Evolutionary conservation across 2,113 vertebrate genomes (phyloP).

Genomic region (Megaceryle torquata): DNA sequence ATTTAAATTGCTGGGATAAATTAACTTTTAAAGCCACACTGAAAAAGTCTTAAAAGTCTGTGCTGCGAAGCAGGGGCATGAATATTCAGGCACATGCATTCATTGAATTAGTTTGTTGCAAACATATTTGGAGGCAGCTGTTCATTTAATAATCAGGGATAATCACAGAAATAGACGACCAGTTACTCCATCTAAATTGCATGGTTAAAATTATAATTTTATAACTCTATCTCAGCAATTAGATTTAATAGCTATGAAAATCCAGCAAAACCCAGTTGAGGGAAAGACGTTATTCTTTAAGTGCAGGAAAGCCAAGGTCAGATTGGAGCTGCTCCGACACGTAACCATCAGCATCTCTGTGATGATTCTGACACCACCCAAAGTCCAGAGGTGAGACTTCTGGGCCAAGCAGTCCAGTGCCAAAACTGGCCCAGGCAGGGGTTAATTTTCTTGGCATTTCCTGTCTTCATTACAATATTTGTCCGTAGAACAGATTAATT

Average conservation of each 20-base stretch:
- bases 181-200: constrained; percentile 63
- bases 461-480: constrained; percentile 52
- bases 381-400: rapidly evolving
- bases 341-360: rapidly evolving
- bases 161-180: constrained; percentile 63
- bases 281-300: constrained; percentile 15
- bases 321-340: neutral
- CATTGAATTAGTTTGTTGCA: constrained; percentile 69
- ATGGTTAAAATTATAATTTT: constrained; percentile 70
- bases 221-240: constrained; percentile 69
- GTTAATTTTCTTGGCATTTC: constrained; percentile 26
- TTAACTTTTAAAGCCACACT: constrained; percentile 59
- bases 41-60: constrained; percentile 11
- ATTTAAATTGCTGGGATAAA: constrained; percentile 63
- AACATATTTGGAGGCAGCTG: constrained; percentile 75
- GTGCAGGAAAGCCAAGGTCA: neutral
- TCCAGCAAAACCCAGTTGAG: constrained; percentile 42
- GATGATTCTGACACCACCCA: rapidly evolving
- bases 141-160: constrained; percentile 75
- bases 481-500: constrained; percentile 56
- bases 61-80: constrained; percentile 18
- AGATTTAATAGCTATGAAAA: constrained; percentile 63
- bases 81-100: constrained; percentile 71
- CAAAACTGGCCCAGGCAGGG: neutral
- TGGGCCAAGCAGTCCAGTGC: neutral